These are phyloP conservation scores for Notamacropus eugenii DNA, from an alignment of 2,797 vertebrate species.

Conservation along the genomic window DNA sequence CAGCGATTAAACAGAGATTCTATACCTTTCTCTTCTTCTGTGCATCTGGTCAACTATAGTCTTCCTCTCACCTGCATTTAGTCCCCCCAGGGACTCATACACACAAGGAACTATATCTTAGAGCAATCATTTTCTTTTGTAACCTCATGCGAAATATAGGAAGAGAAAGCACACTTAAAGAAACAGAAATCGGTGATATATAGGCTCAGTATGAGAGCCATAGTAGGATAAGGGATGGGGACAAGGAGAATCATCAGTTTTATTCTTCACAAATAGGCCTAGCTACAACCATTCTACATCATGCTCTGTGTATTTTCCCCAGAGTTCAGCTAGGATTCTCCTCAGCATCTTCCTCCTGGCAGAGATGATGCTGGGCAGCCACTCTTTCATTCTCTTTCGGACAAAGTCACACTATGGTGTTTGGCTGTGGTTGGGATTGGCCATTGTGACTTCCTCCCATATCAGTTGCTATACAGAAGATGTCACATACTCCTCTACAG, in stretches of 20 bases:
- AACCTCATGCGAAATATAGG: neutral
- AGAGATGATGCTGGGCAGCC: neutral
- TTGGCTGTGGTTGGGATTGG: neutral
- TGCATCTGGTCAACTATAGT: neutral
- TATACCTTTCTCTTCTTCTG: neutral
- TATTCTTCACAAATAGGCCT: neutral
- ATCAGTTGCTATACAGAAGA: neutral
- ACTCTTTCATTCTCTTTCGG: neutral
- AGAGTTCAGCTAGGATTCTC: neutral
- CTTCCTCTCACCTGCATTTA: neutral
- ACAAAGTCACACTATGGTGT: neutral
- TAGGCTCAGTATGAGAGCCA: neutral
- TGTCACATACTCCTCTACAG: neutral
- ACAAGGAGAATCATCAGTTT: neutral
- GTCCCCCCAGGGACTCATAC: neutral
- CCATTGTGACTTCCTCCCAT: neutral
- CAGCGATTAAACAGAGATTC: neutral
- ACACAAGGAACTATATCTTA: neutral
- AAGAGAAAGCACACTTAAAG: neutral
- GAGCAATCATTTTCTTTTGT: neutral
- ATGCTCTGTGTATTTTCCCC: neutral
- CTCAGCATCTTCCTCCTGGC: neutral
- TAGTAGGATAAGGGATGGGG: neutral
- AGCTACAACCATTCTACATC: neutral
- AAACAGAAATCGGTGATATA: neutral